Conservation (phyloP, 2,797 vertebrate genomes). For the Coregonus suidteri region DNA sequence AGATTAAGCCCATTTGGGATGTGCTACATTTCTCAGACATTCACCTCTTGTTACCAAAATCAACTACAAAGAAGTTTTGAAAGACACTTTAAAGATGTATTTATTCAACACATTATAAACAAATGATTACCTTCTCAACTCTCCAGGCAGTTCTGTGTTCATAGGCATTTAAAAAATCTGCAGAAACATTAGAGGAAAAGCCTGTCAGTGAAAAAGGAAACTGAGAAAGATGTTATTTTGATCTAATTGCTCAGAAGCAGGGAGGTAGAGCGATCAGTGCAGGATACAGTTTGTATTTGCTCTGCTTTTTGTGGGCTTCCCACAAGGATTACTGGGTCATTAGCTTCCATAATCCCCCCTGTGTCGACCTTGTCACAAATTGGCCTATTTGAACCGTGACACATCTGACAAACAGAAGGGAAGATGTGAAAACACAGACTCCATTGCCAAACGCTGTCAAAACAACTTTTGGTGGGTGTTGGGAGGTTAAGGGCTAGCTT, state of each 20-base stretch:
- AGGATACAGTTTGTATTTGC: not conserved
- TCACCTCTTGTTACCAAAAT: not conserved
- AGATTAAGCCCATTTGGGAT: not conserved
- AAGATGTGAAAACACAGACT: not conserved
- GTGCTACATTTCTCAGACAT: not conserved
- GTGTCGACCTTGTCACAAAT: not conserved
- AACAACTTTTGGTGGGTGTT: not conserved
- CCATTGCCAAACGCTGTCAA: not conserved
- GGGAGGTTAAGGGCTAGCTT: not conserved
- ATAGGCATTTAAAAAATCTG: not conserved
- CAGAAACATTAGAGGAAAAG: not conserved
- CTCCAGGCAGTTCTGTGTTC: not conserved
- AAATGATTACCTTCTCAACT: not conserved
- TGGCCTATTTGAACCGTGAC: not conserved
- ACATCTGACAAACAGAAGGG: conserved; percentile 1
- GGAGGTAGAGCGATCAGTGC: not conserved
- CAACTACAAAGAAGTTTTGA: not conserved
- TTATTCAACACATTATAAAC: not conserved
- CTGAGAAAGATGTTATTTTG: not conserved
- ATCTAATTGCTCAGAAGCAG: not conserved
- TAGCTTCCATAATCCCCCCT: not conserved
- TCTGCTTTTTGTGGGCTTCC: not conserved
- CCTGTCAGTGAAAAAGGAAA: not conserved
- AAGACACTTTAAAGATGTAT: not conserved
- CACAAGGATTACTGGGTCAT: conserved; percentile 10